Percentiles rank a stretch among this genome's conserved stretches.
Conservation (phyloP, 2,888 invertebrate species). For the Calameuta pallipes region DNA sequence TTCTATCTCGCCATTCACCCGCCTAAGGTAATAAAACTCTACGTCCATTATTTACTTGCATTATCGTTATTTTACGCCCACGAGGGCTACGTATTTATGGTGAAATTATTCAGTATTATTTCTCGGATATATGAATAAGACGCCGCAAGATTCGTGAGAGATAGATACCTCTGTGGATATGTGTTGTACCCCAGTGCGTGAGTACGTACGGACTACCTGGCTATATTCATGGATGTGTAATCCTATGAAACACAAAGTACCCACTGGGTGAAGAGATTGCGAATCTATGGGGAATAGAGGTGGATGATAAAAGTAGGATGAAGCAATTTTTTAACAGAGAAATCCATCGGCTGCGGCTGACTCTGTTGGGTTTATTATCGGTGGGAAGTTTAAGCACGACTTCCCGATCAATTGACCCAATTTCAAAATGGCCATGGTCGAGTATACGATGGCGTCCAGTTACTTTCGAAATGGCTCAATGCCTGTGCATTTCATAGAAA, state of each 20-base stretch:
- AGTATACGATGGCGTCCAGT: background rate
- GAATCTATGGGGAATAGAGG: background rate
- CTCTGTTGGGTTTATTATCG: background rate
- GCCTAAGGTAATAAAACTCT: slow-evolving; percentile 63
- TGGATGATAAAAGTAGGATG: background rate
- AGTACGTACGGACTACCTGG: background rate
- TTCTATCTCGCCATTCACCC: slow-evolving; percentile 63
- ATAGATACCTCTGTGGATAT: slow-evolving; percentile 24
- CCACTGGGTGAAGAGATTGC: background rate
- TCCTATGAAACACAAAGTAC: background rate
- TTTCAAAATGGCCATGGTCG: background rate
- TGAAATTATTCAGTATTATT: slow-evolving; percentile 64
- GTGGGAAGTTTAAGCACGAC: background rate
- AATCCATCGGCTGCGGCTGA: background rate
- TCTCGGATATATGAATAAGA: slow-evolving; percentile 60
- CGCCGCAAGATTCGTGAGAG: slow-evolving; percentile 53
- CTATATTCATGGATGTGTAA: background rate
- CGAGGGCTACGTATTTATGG: slow-evolving; percentile 61
- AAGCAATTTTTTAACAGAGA: background rate
- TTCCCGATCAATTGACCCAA: background rate
- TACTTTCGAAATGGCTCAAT: background rate
- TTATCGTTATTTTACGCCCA: slow-evolving; percentile 65
- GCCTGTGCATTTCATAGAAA: background rate
- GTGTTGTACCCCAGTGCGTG: background rate
- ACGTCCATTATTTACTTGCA: slow-evolving; percentile 65